Percentiles rank a stretch among this genome's conserved stretches.
Conservation (phyloP, 2,797 vertebrate species). For the Sebastes kiyomatsui region DNA sequence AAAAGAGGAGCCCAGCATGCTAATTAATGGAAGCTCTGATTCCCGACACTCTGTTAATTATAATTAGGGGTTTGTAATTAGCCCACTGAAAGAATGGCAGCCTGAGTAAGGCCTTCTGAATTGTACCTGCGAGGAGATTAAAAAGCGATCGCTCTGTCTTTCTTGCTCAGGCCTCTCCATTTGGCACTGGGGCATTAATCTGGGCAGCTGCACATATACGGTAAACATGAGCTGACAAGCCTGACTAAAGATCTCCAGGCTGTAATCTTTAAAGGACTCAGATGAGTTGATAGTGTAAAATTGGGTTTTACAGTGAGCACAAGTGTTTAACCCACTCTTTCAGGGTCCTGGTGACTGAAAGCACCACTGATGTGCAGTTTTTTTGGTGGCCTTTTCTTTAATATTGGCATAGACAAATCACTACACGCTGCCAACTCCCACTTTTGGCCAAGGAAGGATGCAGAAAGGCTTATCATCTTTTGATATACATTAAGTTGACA, state of each 20-base stretch:
- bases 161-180: constrained; percentile 48
- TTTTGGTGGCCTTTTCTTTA: background rate
- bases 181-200: constrained; percentile 52
- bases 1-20: constrained; percentile 61
- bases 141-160: constrained; percentile 56
- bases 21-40: constrained; percentile 72
- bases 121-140: constrained; percentile 73
- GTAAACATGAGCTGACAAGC: constrained; percentile 76
- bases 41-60: constrained; percentile 72
- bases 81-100: constrained; percentile 72
- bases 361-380: background rate
- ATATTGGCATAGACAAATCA: background rate
- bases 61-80: constrained; percentile 79
- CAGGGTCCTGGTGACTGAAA: background rate
- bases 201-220: constrained; percentile 55
- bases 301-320: constrained; percentile 62
- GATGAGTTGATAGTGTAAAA: constrained; percentile 73
- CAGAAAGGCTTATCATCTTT: background rate
- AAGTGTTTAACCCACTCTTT: constrained; percentile 35
- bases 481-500: background rate
- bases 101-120: constrained; percentile 64
- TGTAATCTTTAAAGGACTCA: constrained; percentile 70
- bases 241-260: constrained; percentile 71
- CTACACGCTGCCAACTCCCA: background rate
- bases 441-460: background rate